A percentile compares a stretch with the other conserved stretches of the same genome.
phyloP scores from a whole-genome alignment of 2,797 vertebrate genomes.

The Oreonectes daqikongensis region DNA sequence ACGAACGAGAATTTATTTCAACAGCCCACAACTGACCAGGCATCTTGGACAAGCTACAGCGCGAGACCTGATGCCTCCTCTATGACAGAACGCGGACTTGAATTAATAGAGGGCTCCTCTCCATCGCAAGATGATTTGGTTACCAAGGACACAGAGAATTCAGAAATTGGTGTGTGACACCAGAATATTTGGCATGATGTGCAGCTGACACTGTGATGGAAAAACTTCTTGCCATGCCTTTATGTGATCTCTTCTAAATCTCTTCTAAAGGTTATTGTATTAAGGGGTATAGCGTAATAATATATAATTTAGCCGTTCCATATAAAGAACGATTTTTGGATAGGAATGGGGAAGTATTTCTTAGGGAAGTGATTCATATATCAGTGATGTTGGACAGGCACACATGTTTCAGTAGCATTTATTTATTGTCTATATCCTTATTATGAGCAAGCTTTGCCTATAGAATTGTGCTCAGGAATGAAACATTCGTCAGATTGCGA shows the following conservation, averaged over 20 bases:
- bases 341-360: neutral
- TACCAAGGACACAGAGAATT: slow-evolving; percentile 35
- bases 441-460: slow-evolving; percentile 11
- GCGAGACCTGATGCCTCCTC: neutral
- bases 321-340: neutral
- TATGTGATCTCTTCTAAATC: neutral
- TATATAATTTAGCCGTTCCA: neutral
- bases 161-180: slow-evolving; percentile 27
- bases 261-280: neutral
- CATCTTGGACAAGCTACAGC: slow-evolving; percentile 17
- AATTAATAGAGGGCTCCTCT: slow-evolving; percentile 39
- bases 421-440: slow-evolving; percentile 14
- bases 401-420: slow-evolving; percentile 25
- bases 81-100: slow-evolving; percentile 33
- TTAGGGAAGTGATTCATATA: too few relatives aligned
- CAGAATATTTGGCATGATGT: slow-evolving; percentile 9
- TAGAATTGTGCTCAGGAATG: slow-evolving; percentile 44
- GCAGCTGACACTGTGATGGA: neutral
- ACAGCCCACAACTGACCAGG: slow-evolving; percentile 5
- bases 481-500: neutral
- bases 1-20: slow-evolving; percentile 7
- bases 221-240: neutral
- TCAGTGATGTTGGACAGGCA: neutral
- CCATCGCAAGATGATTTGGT: slow-evolving; percentile 11
- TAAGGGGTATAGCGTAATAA: neutral